Conservation (phyloP, 37 sponge, comb jelly and placozoan species). For the Tethya wilhelma region DNA sequence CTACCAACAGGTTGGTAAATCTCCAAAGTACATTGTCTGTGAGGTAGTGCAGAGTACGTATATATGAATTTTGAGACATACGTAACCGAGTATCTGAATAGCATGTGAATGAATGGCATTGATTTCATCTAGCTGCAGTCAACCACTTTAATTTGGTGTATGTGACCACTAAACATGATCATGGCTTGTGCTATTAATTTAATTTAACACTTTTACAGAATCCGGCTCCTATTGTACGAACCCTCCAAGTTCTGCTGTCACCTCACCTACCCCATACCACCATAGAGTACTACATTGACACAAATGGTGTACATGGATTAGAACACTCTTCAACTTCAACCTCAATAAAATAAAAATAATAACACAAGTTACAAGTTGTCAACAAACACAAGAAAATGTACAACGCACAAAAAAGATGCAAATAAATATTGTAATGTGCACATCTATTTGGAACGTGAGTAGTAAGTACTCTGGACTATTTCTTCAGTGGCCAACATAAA, state of each 20-base stretch:
- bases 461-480: neutral
- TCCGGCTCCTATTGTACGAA: slow-evolving; percentile 7
- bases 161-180: too few species aligned
- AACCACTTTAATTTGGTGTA: too few species aligned
- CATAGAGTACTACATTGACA: slow-evolving; percentile 65
- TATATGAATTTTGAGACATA: too few species aligned
- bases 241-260: slow-evolving; percentile 61
- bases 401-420: slow-evolving; percentile 2
- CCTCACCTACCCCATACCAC: slow-evolving; percentile 77
- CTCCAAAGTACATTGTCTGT: neutral
- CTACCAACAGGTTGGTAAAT: slow-evolving; percentile 2
- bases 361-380: too few species aligned
- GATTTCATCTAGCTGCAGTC: too few species aligned
- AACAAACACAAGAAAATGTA: neutral
- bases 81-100: too few species aligned
- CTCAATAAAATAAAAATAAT: too few species aligned
- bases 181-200: too few species aligned
- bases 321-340: neutral
- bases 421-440: neutral
- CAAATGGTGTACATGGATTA: slow-evolving; percentile 61
- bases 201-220: too few species aligned
- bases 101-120: too few species aligned
- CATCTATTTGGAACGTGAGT: neutral
- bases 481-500: slow-evolving; percentile 65
- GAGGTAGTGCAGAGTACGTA: neutral